Conservation (phyloP, 2,888 invertebrate genomes). For the Rhingia rostrata region DNA sequence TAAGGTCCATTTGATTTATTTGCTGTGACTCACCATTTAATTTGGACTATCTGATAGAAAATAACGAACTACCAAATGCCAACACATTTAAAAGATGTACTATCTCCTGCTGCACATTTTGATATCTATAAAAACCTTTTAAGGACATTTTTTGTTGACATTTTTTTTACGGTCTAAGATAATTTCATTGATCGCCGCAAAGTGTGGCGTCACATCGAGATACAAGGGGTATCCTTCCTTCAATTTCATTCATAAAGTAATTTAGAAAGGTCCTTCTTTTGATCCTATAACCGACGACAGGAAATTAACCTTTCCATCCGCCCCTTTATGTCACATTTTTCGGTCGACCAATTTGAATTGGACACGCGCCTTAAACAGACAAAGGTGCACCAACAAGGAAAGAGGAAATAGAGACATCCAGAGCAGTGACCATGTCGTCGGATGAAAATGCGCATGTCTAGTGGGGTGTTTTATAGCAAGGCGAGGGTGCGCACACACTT, state of each 20-base stretch:
- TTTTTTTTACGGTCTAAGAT: neutral
- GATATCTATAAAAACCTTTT: conserved; percentile 24
- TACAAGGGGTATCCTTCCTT: neutral
- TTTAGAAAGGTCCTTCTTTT: conserved; percentile 16
- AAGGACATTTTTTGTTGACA: conserved; percentile 19
- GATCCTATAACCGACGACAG: conserved; percentile 38
- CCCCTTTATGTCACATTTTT: conserved; percentile 26
- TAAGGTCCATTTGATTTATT: conserved; percentile 39
- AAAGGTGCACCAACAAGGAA: neutral
- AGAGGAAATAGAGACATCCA: conserved; percentile 32
- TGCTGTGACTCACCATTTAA: conserved; percentile 24
- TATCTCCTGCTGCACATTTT: conserved; percentile 20
- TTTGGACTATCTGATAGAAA: conserved; percentile 9
- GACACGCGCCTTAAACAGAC: conserved; percentile 46
- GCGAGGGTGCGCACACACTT: neutral
- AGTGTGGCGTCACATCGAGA: conserved; percentile 22
- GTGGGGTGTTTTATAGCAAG: too few relatives aligned
- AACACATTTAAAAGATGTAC: conserved; percentile 20
- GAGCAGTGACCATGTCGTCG: conserved; percentile 4
- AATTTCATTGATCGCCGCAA: conserved; percentile 7
- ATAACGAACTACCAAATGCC: neutral
- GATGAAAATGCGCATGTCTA: conserved; percentile 25
- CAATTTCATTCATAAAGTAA: conserved; percentile 52
- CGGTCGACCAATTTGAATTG: conserved; percentile 4
- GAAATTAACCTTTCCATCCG: conserved; percentile 49